Conservation (phyloP, 2,888 invertebrate species). For the Frankliniella fusca region DNA sequence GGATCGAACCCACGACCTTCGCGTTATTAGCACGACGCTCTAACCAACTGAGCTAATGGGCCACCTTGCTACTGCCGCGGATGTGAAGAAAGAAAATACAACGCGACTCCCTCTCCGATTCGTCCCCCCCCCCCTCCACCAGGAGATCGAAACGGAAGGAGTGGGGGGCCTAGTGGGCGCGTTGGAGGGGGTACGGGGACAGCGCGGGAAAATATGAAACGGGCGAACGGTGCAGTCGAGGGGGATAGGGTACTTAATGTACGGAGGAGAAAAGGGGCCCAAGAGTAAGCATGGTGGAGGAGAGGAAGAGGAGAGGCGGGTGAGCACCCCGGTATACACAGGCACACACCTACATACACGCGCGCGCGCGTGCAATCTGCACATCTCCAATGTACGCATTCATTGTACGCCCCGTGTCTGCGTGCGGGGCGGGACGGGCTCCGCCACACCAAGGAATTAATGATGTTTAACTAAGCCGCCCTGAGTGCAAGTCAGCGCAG, state of each 20-base stretch:
- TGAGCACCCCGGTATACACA: no score
- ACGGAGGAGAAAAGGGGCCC: no score
- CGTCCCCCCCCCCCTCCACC: not conserved
- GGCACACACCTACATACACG: no score
- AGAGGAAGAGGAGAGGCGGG: no score
- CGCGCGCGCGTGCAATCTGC: no score
- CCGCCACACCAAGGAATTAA: not conserved
- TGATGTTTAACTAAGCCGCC: slow-evolving; percentile 24
- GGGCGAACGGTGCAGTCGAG: no score
- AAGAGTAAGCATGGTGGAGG: no score
- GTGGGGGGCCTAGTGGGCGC: not conserved
- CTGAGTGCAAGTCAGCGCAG: slow-evolving; percentile 13
- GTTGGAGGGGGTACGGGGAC: not conserved
- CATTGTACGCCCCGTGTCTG: not conserved
- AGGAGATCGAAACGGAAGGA: not conserved
- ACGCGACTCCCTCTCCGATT: no score
- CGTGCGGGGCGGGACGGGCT: not conserved
- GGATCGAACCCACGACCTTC: slow-evolving; percentile 72
- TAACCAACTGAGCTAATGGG: slow-evolving; percentile 73
- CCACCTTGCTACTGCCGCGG: slow-evolving; percentile 44
- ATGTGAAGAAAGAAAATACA: not conserved
- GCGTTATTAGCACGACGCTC: slow-evolving; percentile 74
- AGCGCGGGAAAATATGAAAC: not conserved
- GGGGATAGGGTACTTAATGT: no score
- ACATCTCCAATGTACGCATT: not conserved